Base-by-base conservation (phyloP, 2,113 vertebrate genomes). In the Brachypodius melanocephalos region DNA sequence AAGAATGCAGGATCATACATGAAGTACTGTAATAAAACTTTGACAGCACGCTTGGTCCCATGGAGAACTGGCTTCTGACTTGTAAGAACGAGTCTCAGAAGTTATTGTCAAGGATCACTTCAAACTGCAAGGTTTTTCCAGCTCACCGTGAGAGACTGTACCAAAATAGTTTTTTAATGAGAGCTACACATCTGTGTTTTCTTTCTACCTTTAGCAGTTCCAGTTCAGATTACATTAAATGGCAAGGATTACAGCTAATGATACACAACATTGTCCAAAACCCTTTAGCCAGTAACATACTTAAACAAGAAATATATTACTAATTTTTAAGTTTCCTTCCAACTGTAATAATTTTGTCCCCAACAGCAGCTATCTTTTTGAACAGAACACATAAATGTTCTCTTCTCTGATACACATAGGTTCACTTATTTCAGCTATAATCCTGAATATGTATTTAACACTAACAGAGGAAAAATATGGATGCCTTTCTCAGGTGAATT, bases 361-460 rank as follows among this genome's bases (percentile, higher is more conserved):
- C 12, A 40, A 17, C 0, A 78, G 32, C 46, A 84, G 12, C 17
- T 77, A 40, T 10, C 25, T 62, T 67, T 67, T 45, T 59, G 10
- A 65, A 68, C 5, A 83, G 19, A 85, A 74, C 7, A 92, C 11
- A 16, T 2, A 1, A 43, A 19, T 11, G 9, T 32, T 54, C 46
- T 43, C 14, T 65, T 43, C 36, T 55, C 14, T 8, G 6, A 81
- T 21, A 65, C 3, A 67, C 7, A 58, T 10, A 15, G 0, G 0
- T 71, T 62, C 34, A 25, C 24, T 77, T 55, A 54, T 10, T 75
- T 21, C 46, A 94, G 19, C 13, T 71, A 22, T 28, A 66, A 66
- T 20, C 5, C 7, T 6, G 31, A 76, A 54, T 0, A 1, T 2
- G 4, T 29, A 63, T 59, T 73, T 79, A 79, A 61, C 32, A 62